These are phyloP conservation scores for Hyles lineata DNA, from an alignment of 2,888 invertebrate genomes.

Conservation along the genomic window DNA sequence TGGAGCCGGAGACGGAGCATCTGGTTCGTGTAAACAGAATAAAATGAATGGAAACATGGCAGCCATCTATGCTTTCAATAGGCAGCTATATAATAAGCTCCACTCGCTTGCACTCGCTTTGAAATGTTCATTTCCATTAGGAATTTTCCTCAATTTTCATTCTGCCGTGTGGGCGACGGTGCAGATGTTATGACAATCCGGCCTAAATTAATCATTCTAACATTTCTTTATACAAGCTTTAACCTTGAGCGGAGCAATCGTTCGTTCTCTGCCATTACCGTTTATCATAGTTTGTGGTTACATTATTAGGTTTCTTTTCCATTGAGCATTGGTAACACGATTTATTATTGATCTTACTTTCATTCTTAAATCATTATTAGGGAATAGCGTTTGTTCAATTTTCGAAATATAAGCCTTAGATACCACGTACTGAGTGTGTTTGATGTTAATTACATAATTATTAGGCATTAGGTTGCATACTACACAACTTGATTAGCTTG, in stretches of 20 bases:
- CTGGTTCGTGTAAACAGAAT: conserved; percentile 76
- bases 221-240: conserved; percentile 11
- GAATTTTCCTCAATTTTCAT: conserved; percentile 53
- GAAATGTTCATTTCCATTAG: conserved; percentile 57
- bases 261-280: conserved; percentile 15
- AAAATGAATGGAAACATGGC: conserved; percentile 66
- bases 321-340: neutral
- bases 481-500: too few relatives aligned
- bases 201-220: conserved; percentile 33
- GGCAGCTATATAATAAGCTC: conserved; percentile 55
- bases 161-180: conserved; percentile 38
- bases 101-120: conserved; percentile 54
- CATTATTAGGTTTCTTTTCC: conserved; percentile 7
- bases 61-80: conserved; percentile 61
- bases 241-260: conserved; percentile 15
- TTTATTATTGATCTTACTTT: conserved; percentile 2
- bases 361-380: neutral
- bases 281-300: neutral
- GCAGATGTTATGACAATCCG: conserved; percentile 35
- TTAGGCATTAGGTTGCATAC: too few relatives aligned
- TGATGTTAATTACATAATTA: too few relatives aligned
- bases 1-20: conserved; percentile 66
- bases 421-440: too few relatives aligned
- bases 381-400: too few relatives aligned
- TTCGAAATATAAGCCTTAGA: too few relatives aligned